Percentiles rank a stretch among this genome's conserved stretches.
These are phyloP conservation scores for Corythoichthys haematopterus DNA, from an alignment of 2,113 vertebrate species.

Conservation along the genomic window DNA sequence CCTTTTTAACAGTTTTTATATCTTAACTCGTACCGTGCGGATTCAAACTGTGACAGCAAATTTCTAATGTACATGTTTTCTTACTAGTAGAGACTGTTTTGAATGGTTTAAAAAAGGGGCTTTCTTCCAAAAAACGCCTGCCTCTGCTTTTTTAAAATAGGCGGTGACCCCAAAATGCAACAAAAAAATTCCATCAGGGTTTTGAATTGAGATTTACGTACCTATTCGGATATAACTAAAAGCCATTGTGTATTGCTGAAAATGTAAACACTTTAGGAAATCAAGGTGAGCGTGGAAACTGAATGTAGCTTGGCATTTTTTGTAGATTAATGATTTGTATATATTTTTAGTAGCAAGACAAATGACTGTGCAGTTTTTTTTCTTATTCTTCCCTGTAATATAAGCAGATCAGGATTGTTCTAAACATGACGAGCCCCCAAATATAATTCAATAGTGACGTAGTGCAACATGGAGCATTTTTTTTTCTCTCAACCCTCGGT, in stretches of 20 bases:
- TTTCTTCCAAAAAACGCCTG: constrained; percentile 12
- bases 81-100: constrained; percentile 7
- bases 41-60: constrained; percentile 53
- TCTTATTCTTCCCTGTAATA: not conserved
- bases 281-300: constrained; percentile 41
- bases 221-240: not conserved
- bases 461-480: constrained; percentile 30
- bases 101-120: not conserved
- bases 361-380: constrained; percentile 25
- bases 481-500: constrained; percentile 10
- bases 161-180: constrained; percentile 1
- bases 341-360: constrained; percentile 25
- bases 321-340: constrained; percentile 24
- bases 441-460: constrained; percentile 45
- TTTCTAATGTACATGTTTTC: constrained; percentile 33
- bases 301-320: constrained; percentile 53
- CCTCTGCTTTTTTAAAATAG: not conserved
- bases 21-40: constrained; percentile 20
- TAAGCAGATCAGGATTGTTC: constrained; percentile 15
- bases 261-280: constrained; percentile 13
- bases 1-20: constrained; percentile 47
- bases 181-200: constrained; percentile 9
- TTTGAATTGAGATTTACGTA: not conserved
- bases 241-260: constrained; percentile 5
- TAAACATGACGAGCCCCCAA: constrained; percentile 28